These are phyloP conservation scores for Thamnophis elegans DNA, from an alignment of 2,797 vertebrate species.

Conservation along the genomic window DNA sequence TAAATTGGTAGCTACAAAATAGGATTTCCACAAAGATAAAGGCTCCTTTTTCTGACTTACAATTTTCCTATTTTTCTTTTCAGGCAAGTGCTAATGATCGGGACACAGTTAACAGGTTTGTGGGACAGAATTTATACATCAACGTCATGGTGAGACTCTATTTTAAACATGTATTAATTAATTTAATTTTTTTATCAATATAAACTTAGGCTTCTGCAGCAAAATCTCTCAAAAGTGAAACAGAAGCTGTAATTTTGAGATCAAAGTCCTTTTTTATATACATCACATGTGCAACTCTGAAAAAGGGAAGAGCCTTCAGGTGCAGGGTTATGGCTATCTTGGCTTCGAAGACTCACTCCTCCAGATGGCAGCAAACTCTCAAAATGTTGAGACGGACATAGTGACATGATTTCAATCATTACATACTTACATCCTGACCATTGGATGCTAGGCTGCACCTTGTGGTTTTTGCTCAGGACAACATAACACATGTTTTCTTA, in stretches of 20 bases:
- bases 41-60: background rate
- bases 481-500: background rate
- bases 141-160: conserved; percentile 62
- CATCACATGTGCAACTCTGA: background rate
- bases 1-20: background rate
- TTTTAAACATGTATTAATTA: background rate
- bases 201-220: background rate
- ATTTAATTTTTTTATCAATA: background rate
- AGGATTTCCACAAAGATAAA: background rate
- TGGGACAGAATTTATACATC: conserved; percentile 61
- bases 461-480: background rate
- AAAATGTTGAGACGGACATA: background rate
- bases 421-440: background rate
- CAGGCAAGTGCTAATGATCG: conserved; percentile 74
- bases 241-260: background rate
- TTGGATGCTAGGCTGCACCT: background rate
- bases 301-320: background rate
- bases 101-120: conserved; percentile 75
- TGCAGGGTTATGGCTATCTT: background rate
- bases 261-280: background rate
- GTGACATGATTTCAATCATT: background rate
- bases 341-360: background rate
- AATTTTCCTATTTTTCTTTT: conserved; percentile 29
- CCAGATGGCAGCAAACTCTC: background rate
- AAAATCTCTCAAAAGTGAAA: background rate